Conservation (phyloP, 2,113 vertebrate genomes). For the Formicarius rufipectus region DNA sequence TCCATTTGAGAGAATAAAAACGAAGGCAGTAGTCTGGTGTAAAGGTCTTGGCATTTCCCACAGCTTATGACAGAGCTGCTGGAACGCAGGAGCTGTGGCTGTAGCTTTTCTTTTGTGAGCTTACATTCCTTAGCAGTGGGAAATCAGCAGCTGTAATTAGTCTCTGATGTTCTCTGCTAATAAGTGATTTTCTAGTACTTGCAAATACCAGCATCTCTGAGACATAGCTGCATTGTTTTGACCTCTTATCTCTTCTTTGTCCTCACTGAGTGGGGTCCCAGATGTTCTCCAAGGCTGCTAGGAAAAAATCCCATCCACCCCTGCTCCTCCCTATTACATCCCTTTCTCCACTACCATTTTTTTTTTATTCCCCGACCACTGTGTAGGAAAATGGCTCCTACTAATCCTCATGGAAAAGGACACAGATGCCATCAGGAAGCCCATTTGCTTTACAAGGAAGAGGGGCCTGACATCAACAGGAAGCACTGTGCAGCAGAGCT, state of each 20-base stretch:
- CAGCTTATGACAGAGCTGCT: not conserved
- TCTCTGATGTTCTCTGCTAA: conserved; percentile 53
- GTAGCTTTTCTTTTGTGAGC: conserved; percentile 26
- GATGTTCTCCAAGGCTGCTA: not conserved
- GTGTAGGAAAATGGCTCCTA: conserved; percentile 33
- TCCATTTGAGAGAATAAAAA: conserved; percentile 14
- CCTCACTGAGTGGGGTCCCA: not conserved
- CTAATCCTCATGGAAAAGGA: conserved; percentile 68
- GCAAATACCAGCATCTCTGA: not conserved
- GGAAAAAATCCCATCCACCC: not conserved
- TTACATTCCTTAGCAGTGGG: conserved; percentile 45
- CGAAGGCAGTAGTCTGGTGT: not conserved
- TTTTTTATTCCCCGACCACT: not conserved
- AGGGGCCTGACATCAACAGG: conserved; percentile 82
- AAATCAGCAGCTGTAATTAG: conserved; percentile 22
- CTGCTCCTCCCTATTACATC: not conserved
- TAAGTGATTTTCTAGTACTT: conserved; percentile 29
- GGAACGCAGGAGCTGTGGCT: not conserved
- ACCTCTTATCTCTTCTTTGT: conserved; percentile 8
- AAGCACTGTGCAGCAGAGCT: conserved; percentile 62
- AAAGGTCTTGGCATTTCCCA: conserved; percentile 57
- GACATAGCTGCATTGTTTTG: not conserved
- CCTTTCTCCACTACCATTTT: not conserved
- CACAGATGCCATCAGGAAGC: conserved; percentile 71
- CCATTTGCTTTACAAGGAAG: conserved; percentile 77